Evolutionary conservation across 2,888 invertebrate genomes (phyloP), one percentile per base, ranked within the genome.

Genomic region (Crocallis elinguaria): DNA sequence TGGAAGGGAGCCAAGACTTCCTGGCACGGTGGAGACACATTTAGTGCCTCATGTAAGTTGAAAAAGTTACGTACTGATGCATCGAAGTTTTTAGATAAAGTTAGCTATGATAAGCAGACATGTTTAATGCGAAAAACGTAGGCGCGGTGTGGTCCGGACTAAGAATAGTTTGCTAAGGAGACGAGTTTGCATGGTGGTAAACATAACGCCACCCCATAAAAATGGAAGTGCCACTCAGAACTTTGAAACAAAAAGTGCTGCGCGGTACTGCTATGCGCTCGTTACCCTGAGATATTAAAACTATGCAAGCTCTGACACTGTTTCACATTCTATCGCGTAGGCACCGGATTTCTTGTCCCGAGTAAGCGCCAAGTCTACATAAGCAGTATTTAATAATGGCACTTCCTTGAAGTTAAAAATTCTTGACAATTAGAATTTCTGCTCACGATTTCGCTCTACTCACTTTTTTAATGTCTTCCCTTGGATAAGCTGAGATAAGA

Each of bases 1-100:
- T 48, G 53, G 53, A 48, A 16, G 17, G 14, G 16, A 35, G 53
- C 53, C 53, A 54, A 49, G 21, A 32, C 6, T n/a, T 19, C 4
- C 45, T 41, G 51, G 51, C 39, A 51, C 17, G 17, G n/a, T n/a
- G 32, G 7, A 4, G 7, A 45, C 14, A 46, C 16, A 46, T 41
- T 51, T 45, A 51, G 44, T 25, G 36, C 39, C 9, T 35, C 19
- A 1, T 21, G 16, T 36, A 37, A 30, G 14, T 49, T 13, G 11
- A 14, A 42, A 13, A 19, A 2, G 30, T 42, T 30, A 17, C 12
- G 19, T 27, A 12, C 16, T 39, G 32, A 7, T 7, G 23, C 7
- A 23, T 8, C n/a, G n/a, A n/a, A 23, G 23, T 1, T 7, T 1
- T 7, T 8, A 3, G 7, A 23, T 7, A 23, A 4, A 23, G 23